phyloP scores from a whole-genome alignment of 2,888 invertebrate species.

The Hartigia nigra region DNA sequence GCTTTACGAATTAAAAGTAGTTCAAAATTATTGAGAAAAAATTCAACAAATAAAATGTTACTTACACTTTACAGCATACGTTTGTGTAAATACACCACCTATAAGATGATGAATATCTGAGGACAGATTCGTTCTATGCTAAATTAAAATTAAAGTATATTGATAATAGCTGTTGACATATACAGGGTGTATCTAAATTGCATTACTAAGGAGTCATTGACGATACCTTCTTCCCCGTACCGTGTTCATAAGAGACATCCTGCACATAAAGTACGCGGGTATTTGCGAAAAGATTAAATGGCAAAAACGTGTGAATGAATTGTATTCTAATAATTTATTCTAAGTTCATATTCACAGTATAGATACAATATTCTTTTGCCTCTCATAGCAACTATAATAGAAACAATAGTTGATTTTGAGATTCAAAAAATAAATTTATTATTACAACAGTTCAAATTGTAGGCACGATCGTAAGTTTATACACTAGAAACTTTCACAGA shows the following conservation, averaged over 20 bases:
- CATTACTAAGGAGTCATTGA: too few relatives aligned
- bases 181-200: too few relatives aligned
- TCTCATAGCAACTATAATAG: constrained; percentile 30
- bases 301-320: constrained; percentile 23
- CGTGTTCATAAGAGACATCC: too few relatives aligned
- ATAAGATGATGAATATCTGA: background rate
- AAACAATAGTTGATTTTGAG: constrained; percentile 33
- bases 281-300: background rate
- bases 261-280: background rate
- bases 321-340: constrained; percentile 42
- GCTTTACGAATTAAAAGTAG: too few relatives aligned
- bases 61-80: too few relatives aligned
- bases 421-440: constrained; percentile 36
- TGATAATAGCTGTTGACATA: background rate
- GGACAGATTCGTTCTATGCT: background rate
- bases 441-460: background rate
- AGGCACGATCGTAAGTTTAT: constrained; percentile 6
- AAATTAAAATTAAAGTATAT: background rate
- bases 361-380: constrained; percentile 41
- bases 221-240: too few relatives aligned
- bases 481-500: constrained; percentile 1
- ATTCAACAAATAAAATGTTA: too few relatives aligned
- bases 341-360: constrained; percentile 55
- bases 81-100: background rate
- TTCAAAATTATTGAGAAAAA: background rate